Base-by-base conservation (phyloP, 2,888 invertebrate species). In the Gastrophysa polygoni region DNA sequence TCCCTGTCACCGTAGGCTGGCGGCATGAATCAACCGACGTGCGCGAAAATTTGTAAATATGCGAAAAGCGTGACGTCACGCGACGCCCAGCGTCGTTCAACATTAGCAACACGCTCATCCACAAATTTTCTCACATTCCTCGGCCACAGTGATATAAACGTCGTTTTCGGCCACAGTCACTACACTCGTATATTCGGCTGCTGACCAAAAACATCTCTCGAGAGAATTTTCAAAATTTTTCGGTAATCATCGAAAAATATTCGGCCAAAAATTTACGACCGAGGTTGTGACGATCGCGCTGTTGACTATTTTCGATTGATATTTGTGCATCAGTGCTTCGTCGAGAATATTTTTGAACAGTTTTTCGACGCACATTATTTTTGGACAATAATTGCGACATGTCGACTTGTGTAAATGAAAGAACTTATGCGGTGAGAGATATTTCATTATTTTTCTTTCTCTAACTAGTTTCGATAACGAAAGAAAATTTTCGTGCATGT, bases 91-190 rank as follows among this genome's bases (percentile, higher is more conserved):
- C 76, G 76, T 75, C 77, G 75, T 70, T 71, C 70, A 71, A 69
- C 72, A 75, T 68, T 71, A n/a, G 11, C 38, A n/a, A 14, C 38
- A 38, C 38, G 38, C 72, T 75, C 73, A 73, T 73, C 75, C 74
- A 72, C 74, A 74, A 73, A 77, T 76, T 74, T 71, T 71, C 67
- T 71, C 70, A 72, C 76, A 77, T 77, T 72, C 74, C 77, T 64
- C 59, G 64, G 71, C 56, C 66, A 63, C 67, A 64, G 72, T 71
- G 71, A 74, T 75, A 74, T 71, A 75, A 75, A 74, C 73, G 70
- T 63, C 68, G 70, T 63, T 63, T 59, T 59, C 50, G 52, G 56
- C 62, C 64, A 63, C 60, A 49, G 38, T 54, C 56, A 55, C 56
- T 59, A 62, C 63, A 64, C 65, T 63, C 64, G 67, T 59, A 57